Base-by-base conservation (phyloP, 2,113 vertebrate genomes). In the Paracyprichromis sp. region DNA sequence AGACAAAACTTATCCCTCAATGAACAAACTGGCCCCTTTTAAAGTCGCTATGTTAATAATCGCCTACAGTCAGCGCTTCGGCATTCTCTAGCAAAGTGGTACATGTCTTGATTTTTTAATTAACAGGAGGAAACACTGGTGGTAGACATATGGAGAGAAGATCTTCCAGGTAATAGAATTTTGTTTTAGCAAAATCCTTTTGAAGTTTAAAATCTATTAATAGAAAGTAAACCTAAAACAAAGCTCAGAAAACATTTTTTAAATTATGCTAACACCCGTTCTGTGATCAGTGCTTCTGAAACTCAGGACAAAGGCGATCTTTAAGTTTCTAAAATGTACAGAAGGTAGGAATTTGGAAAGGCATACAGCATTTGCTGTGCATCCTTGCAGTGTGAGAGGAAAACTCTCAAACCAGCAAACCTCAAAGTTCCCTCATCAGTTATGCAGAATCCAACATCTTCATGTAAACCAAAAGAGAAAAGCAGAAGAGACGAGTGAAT, bases 1-100 rank as follows among this genome's bases (percentile, higher is more conserved):
- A 95, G 93, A 54, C 87, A 95, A 96, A 95, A 93, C 93, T 93
- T 94, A 92, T 94, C 89, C 94, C 92, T 83, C 80, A 90, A 89
- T 88, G 92, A 91, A 95, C 92, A 96, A 96, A 96, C 93, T 91
- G 61, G 31, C 79, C 88, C 53, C 85, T 89, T 92, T 93, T 83
- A 91, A 95, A 93, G 89, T 89, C 53, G 43, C 82, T 86, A 52
- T 5, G 38, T 88, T 90, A 91, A 89, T 83, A 81, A 90, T 82
- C 24, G 52, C 86, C 83, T 81, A 47, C 17, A 78, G 86, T 84
- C 16, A 8, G 12, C 2, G 78, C 76, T 71, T 36, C 29, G 24
- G 34, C 16, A 52, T 78, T 63, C 38, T 69, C 14, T 50, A 73
- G 80, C 17, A 83, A 85, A 83, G 52, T 21, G 52, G 34, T 40